These are phyloP conservation scores for Bombycilla garrulus DNA, from an alignment of 2,113 vertebrate species.

Conservation along the genomic window DNA sequence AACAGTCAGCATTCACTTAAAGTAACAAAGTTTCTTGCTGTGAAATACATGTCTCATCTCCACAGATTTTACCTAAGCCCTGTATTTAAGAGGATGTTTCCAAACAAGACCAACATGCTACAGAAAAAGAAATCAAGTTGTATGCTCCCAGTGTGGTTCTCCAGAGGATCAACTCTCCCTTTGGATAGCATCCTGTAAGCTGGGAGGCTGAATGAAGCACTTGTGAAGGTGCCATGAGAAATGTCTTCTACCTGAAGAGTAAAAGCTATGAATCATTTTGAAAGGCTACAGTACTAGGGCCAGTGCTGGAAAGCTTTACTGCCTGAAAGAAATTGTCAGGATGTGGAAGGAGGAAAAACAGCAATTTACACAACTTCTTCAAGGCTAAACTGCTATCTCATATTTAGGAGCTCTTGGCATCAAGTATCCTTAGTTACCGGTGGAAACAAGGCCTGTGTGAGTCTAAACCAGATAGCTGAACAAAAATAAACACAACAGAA, in stretches of 20 bases:
- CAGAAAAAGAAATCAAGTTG: not conserved
- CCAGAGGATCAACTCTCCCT: not conserved
- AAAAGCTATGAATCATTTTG: not conserved
- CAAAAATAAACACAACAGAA: constrained; percentile 24
- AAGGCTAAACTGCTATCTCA: not conserved
- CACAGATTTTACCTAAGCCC: not conserved
- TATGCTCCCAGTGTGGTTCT: not conserved
- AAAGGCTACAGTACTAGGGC: not conserved
- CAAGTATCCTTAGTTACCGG: not conserved
- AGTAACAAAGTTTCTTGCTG: not conserved
- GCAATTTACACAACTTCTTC: not conserved
- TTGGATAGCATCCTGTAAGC: not conserved
- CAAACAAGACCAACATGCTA: not conserved
- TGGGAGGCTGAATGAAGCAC: not conserved
- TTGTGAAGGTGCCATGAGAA: not conserved
- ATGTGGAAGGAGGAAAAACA: not conserved
- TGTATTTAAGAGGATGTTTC: not conserved
- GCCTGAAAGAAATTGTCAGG: not conserved
- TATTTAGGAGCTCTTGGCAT: not conserved
- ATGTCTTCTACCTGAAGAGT: not conserved
- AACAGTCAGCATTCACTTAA: not conserved
- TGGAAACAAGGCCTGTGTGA: constrained; percentile 35
- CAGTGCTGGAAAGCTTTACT: not conserved
- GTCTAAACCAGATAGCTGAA: not conserved
- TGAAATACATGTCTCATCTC: not conserved